A percentile compares a stretch with the other conserved stretches of the same genome.
phyloP scores from a whole-genome alignment of 2,113 vertebrate genomes.

The Aleadryas rufinucha region DNA sequence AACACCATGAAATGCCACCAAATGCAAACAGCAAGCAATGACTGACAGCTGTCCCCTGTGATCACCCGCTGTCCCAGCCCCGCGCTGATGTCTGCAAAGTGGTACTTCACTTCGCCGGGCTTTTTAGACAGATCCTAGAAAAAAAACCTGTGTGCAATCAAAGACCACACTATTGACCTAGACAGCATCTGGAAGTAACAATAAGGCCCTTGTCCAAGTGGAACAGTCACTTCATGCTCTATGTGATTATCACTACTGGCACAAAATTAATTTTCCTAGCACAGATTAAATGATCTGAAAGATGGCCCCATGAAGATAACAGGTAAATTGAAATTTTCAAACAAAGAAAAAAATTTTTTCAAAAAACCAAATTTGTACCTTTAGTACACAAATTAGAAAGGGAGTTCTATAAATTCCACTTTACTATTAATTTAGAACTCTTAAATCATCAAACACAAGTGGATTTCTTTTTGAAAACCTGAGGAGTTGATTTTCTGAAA shows the following conservation, averaged over 20 bases:
- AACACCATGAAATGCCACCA: neutral
- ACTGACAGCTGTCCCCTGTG: neutral
- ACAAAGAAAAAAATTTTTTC: too few species aligned
- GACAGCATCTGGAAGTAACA: neutral
- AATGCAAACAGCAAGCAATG: neutral
- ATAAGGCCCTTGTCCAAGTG: neutral
- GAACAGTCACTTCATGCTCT: neutral
- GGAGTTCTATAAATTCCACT: neutral
- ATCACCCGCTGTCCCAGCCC: neutral
- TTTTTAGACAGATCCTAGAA: neutral
- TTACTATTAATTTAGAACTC: neutral
- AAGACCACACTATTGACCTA: neutral
- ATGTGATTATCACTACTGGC: neutral
- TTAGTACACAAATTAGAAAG: neutral
- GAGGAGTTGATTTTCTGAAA: conserved; percentile 15
- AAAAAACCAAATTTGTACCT: neutral
- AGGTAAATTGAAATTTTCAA: neutral
- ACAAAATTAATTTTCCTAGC: neutral
- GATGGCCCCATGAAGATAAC: neutral
- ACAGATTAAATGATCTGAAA: neutral
- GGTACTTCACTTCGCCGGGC: neutral
- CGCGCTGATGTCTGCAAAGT: accelerated
- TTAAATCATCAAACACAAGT: conserved; percentile 1
- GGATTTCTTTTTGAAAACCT: neutral
- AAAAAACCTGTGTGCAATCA: neutral